Percentiles rank a stretch among this genome's conserved stretches.
These are phyloP conservation scores for Muricea muricata DNA, from an alignment of 92 coral and sea anemone genomes.

Conservation along the genomic window DNA sequence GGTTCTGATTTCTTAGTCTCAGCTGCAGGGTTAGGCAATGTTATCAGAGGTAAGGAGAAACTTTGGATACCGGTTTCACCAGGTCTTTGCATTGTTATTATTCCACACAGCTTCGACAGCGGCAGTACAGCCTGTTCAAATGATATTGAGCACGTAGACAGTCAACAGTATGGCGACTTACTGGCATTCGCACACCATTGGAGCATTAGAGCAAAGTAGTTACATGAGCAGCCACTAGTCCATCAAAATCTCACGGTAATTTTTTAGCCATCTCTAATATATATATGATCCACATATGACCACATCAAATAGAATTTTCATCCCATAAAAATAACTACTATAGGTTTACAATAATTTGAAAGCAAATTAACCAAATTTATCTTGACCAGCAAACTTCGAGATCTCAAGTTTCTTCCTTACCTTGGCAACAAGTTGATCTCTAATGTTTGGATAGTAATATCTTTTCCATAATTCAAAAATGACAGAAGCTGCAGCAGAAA, in stretches of 20 bases:
- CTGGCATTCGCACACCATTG: too few species aligned
- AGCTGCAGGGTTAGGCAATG: conserved; percentile 75
- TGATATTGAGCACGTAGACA: neutral
- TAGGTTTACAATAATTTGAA: too few species aligned
- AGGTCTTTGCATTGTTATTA: conserved; percentile 96
- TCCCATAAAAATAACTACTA: too few species aligned
- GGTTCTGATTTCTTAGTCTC: conserved; percentile 3
- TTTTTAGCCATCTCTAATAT: too few species aligned
- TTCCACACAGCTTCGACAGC: conserved; percentile 93
- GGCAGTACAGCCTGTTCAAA: conserved; percentile 79
- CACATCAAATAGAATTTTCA: too few species aligned
- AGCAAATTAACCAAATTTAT: too few species aligned
- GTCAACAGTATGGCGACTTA: neutral
- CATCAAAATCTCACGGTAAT: too few species aligned
- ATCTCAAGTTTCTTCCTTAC: too few species aligned
- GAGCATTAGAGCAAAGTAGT: too few species aligned
- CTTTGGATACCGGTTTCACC: conserved; percentile 83
- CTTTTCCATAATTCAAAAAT: conserved; percentile 96
- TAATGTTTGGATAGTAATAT: conserved; percentile 92
- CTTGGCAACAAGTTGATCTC: conserved; percentile 99
- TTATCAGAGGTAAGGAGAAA: conserved; percentile 86
- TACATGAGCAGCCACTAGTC: too few species aligned
- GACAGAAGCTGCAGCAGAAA: conserved; percentile 81
- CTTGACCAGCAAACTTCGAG: too few species aligned
- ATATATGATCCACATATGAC: too few species aligned